phyloP scores from a whole-genome alignment of 2,888 invertebrate genomes.

The Glyphotaelius pellucidus region DNA sequence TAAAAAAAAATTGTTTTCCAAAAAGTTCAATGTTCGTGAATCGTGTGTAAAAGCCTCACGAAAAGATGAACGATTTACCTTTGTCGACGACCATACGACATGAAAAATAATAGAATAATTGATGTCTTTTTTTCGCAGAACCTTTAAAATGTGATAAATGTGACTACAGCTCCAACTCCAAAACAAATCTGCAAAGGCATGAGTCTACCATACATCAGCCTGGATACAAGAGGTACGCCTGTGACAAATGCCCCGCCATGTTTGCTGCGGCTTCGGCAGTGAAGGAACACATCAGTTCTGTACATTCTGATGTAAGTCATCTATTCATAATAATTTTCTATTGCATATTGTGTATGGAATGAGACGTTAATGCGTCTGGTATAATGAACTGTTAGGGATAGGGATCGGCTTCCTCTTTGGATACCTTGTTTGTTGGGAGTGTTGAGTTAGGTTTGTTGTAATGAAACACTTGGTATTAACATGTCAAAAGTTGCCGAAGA shows the following conservation, averaged over 20 bases:
- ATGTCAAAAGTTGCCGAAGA: too few species aligned
- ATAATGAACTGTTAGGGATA: neutral
- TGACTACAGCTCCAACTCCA: constrained; percentile 55
- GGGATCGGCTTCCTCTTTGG: too few species aligned
- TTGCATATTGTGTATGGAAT: neutral
- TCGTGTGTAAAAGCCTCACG: too few species aligned
- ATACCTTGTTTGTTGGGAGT: too few species aligned
- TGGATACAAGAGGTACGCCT: constrained; percentile 47
- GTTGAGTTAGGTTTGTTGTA: too few species aligned
- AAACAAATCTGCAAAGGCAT: constrained; percentile 58
- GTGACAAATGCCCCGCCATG: constrained; percentile 61
- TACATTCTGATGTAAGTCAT: constrained; percentile 60
- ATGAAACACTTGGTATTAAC: too few species aligned
- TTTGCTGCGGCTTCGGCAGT: constrained; percentile 52
- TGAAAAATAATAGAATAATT: too few species aligned
- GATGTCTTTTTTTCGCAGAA: constrained; percentile 15
- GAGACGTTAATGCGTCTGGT: neutral
- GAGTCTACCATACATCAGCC: constrained; percentile 36
- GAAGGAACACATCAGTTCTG: constrained; percentile 53
- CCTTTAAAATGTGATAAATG: constrained; percentile 59
- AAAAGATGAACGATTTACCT: too few species aligned
- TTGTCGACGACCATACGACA: too few species aligned
- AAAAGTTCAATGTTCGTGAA: too few species aligned
- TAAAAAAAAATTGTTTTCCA: too few species aligned
- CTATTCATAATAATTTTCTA: neutral